These are phyloP conservation scores for Micronycteris hirsuta DNA, from an alignment of 2,113 vertebrate species.

Conservation along the genomic window DNA sequence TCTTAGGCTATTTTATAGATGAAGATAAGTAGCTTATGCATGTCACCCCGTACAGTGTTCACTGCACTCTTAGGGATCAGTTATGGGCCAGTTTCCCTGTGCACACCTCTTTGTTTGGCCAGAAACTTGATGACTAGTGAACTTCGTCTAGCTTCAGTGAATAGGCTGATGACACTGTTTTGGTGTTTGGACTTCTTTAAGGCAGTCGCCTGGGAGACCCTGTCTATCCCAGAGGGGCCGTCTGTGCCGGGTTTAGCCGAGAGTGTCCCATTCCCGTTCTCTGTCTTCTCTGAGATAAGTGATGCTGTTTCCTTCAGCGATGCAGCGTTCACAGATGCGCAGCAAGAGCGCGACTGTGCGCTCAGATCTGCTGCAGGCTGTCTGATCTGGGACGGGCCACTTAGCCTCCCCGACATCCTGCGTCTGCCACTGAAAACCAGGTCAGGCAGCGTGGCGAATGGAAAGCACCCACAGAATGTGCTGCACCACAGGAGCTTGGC, in stretches of 20 bases:
- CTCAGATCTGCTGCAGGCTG: not conserved
- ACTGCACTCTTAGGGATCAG: not conserved
- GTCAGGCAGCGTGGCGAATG: no score
- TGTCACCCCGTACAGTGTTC: not conserved
- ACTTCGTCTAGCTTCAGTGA: not conserved
- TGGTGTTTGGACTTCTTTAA: not conserved
- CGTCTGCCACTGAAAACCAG: not conserved
- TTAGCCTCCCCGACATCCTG: not conserved
- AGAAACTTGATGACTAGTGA: not conserved
- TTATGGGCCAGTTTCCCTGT: not conserved
- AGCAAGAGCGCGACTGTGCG: no score
- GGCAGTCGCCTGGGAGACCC: not conserved
- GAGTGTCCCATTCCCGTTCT: not conserved
- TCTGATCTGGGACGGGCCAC: not conserved
- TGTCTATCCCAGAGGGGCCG: not conserved
- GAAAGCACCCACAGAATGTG: not conserved
- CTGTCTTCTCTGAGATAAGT: not conserved
- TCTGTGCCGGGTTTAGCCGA: not conserved
- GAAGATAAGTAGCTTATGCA: not conserved
- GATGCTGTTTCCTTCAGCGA: not conserved
- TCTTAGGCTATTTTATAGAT: not conserved
- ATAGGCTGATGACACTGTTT: not conserved
- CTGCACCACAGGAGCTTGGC: not conserved
- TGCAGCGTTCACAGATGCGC: fast-evolving
- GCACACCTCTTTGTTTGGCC: not conserved